Conservation (phyloP, 92 coral and sea anemone species). For the Zoanthus sociatus region DNA sequence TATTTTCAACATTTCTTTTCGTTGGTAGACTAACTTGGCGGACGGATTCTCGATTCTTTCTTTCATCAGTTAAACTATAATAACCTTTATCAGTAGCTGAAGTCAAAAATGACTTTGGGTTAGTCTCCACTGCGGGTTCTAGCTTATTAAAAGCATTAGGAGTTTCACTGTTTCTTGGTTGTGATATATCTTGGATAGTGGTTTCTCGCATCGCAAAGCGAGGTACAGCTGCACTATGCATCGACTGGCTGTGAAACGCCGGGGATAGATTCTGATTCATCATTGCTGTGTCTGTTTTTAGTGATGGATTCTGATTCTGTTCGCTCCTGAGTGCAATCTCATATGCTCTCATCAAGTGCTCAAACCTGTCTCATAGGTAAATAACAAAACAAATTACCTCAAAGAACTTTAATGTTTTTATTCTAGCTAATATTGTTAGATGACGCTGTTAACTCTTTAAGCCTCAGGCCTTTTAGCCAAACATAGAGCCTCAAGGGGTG, state of each 20-base stretch:
- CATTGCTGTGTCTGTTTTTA: neutral
- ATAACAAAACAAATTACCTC: neutral
- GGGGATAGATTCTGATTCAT: neutral
- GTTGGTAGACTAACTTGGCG: neutral
- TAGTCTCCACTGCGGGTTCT: neutral
- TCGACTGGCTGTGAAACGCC: neutral
- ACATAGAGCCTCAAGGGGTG: too few species aligned
- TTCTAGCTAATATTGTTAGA: neutral
- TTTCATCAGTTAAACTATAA: neutral
- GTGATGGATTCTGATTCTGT: slow-evolving; percentile 14
- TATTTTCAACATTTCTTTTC: neutral
- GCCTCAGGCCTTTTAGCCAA: too few species aligned
- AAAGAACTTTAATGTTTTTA: neutral
- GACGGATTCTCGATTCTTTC: neutral
- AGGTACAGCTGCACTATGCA: neutral
- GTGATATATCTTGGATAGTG: slow-evolving; percentile 16
- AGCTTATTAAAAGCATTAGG: neutral
- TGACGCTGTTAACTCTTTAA: neutral
- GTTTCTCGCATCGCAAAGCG: neutral
- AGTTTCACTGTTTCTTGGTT: neutral
- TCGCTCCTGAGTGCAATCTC: slow-evolving; percentile 46
- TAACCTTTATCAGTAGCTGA: too few species aligned
- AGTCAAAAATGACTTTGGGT: neutral
- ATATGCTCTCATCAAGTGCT: slow-evolving; percentile 74
- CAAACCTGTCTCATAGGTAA: slow-evolving; percentile 54